phyloP scores from a whole-genome alignment of 2,888 invertebrate species.

The Cheiracanthium punctorium region DNA sequence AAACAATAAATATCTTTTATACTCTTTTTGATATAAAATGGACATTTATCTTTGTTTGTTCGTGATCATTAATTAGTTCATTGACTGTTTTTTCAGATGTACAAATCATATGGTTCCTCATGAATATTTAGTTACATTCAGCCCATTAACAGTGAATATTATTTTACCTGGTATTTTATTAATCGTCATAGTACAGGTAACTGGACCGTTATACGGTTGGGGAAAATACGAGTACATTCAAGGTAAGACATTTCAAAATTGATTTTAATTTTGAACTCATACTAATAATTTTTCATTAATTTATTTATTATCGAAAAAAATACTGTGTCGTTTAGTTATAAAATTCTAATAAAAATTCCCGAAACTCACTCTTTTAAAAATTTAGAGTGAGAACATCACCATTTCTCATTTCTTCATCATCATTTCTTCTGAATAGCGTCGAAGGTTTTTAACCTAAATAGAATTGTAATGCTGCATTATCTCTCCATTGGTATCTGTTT shows the following conservation, averaged over 20 bases:
- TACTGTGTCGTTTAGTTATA: no score
- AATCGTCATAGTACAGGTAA: conserved; percentile 58
- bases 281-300: no score
- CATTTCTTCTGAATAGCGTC: no score
- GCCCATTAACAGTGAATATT: conserved; percentile 58
- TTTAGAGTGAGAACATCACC: no score
- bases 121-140: conserved; percentile 65
- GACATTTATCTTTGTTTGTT: not conserved
- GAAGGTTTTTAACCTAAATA: no score
- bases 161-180: conserved; percentile 64
- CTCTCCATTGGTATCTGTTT: no score
- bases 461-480: no score
- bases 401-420: no score
- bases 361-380: no score
- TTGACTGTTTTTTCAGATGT: conserved; percentile 45
- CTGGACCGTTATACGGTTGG: conserved; percentile 68
- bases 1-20: not conserved
- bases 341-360: no score
- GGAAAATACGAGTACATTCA: conserved; percentile 57
- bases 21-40: not conserved
- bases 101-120: conserved; percentile 63
- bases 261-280: no score
- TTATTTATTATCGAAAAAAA: no score
- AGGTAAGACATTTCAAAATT: conserved; percentile 32
- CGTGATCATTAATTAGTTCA: not conserved